Percentiles rank a stretch among this genome's conserved stretches.
These are phyloP conservation scores for Leptinotarsa defecta DNA, from an alignment of 1,140 invertebrate genomes.

Conservation along the genomic window DNA sequence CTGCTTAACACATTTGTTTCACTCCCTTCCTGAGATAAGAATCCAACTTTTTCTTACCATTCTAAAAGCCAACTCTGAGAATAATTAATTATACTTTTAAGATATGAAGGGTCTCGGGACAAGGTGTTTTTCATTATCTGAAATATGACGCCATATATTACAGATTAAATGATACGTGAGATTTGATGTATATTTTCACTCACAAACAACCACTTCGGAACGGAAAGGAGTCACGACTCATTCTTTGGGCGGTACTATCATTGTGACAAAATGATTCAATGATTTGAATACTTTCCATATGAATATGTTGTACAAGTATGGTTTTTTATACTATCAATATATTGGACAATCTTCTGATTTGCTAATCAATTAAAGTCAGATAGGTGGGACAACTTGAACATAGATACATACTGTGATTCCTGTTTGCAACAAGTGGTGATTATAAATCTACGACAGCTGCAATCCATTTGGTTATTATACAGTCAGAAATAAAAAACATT, in stretches of 20 bases:
- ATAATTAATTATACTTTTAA: conserved; percentile 7
- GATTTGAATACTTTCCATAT: too few relatives aligned
- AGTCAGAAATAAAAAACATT: too few relatives aligned
- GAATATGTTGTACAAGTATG: too few relatives aligned
- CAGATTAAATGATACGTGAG: conserved; percentile 8
- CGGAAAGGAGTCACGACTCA: not conserved
- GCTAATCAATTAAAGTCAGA: too few relatives aligned
- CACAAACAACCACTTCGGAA: not conserved
- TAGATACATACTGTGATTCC: too few relatives aligned
- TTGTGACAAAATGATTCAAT: too few relatives aligned
- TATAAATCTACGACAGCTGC: too few relatives aligned
- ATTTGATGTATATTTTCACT: conserved; percentile 1
- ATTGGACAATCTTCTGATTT: too few relatives aligned
- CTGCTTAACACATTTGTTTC: conserved; percentile 3
- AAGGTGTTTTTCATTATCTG: conserved; percentile 8
- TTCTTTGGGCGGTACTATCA: not conserved
- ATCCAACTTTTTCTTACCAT: conserved; percentile 5
- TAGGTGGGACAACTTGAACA: too few relatives aligned
- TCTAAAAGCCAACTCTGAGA: conserved; percentile 1
- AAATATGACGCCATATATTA: conserved; percentile 8
- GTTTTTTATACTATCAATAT: too few relatives aligned
- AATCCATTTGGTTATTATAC: too few relatives aligned
- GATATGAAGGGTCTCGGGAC: conserved; percentile 2
- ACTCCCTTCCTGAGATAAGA: conserved; percentile 2
- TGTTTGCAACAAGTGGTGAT: too few relatives aligned